Percentiles rank a stretch among this genome's conserved stretches.
Conservation (phyloP, 2,113 vertebrate species). For the Sula dactylatra region DNA sequence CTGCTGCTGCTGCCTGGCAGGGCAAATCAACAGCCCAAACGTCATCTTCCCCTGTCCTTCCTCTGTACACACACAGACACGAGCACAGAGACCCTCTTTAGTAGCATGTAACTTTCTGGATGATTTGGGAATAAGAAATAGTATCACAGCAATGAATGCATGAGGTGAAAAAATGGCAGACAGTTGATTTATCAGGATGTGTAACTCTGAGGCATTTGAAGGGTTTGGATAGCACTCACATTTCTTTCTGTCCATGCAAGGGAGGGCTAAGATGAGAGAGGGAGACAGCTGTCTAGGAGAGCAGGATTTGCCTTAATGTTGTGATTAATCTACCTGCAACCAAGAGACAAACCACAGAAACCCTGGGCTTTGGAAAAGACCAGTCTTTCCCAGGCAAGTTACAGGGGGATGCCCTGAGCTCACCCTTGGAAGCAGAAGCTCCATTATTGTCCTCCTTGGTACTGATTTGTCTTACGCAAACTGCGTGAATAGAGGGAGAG, state of each 20-base stretch:
- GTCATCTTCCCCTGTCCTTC: not conserved
- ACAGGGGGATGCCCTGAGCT: not conserved
- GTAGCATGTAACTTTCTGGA: not conserved
- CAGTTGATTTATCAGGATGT: not conserved
- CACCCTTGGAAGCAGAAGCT: not conserved
- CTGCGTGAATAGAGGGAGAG: not conserved
- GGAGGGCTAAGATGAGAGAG: not conserved
- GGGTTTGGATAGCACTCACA: not conserved
- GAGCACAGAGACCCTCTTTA: not conserved
- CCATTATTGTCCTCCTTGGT: not conserved
- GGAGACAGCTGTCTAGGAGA: not conserved
- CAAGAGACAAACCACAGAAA: not conserved
- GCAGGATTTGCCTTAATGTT: not conserved
- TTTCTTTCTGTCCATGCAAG: not conserved
- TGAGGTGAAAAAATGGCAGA: not conserved
- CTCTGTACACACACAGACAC: not conserved
- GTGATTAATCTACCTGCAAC: not conserved
- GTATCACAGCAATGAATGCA: not conserved
- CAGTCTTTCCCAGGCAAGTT: not conserved
- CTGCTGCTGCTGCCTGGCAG: not conserved
- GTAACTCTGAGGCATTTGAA: not conserved
- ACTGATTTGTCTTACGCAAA: not conserved
- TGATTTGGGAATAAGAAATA: not conserved
- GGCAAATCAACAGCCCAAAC: not conserved
- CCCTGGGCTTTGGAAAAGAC: not conserved